Conservation (phyloP, 2,888 invertebrate genomes). For the Lasius platythorax region DNA sequence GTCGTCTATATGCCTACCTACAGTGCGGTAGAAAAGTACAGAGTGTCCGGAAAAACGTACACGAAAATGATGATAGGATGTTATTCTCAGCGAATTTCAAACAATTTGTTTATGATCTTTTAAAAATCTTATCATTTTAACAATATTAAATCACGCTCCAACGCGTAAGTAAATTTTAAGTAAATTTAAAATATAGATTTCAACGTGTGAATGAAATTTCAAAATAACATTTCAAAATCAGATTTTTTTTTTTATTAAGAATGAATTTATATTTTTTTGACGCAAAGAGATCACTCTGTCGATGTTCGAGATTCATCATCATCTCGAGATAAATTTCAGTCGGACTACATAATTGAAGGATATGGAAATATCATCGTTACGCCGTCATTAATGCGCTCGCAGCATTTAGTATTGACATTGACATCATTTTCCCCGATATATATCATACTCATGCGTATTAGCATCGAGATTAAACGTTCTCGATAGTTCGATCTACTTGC, state of each 20-base stretch:
- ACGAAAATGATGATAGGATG: not conserved
- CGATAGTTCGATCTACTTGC: constrained; percentile 45
- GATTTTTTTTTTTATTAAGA: not conserved
- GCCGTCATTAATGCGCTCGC: not conserved
- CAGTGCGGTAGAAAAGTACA: not conserved
- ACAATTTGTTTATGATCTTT: not conserved
- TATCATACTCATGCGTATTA: constrained; percentile 44
- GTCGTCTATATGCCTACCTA: constrained; percentile 38
- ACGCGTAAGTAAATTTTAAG: not conserved
- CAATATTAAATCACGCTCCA: not conserved
- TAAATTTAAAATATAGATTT: not conserved
- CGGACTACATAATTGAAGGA: not conserved
- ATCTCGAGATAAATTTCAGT: not conserved
- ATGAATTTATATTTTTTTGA: not conserved
- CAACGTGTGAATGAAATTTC: too few relatives aligned
- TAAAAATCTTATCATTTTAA: not conserved
- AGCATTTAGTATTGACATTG: constrained; percentile 69
- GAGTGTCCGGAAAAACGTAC: not conserved
- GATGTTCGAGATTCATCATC: not conserved
- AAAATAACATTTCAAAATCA: not conserved
- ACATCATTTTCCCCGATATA: constrained; percentile 54
- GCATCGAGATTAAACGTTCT: constrained; percentile 46
- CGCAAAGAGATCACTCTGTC: not conserved
- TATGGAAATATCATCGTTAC: not conserved
- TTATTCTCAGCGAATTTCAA: not conserved